A percentile compares a stretch with the other conserved stretches of the same genome.
Conservation (phyloP, 2,797 vertebrate species). For the Myotis findleyi region DNA sequence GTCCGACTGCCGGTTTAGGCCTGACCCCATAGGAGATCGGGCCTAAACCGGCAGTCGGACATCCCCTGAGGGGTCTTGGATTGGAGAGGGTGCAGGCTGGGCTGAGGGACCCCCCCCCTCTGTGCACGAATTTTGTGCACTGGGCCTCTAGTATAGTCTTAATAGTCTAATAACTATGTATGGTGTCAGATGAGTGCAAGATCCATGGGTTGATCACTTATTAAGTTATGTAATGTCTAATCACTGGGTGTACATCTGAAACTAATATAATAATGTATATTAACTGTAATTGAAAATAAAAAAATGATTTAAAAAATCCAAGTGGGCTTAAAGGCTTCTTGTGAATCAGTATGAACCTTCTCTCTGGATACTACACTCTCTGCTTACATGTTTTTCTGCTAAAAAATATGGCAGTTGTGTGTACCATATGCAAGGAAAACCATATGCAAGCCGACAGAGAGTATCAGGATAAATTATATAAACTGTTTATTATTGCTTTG, state of each 20-base stretch:
- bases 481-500: background rate
- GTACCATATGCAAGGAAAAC: background rate
- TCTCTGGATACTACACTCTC: background rate
- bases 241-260: background rate
- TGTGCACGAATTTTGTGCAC: too few species aligned
- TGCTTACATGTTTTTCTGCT: background rate
- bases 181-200: background rate
- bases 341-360: background rate
- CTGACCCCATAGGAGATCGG: too few species aligned
- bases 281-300: background rate
- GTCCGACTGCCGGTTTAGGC: too few species aligned
- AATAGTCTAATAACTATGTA: background rate
- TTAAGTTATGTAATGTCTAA: background rate
- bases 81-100: too few species aligned
- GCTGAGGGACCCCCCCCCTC: rapidly evolving
- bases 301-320: background rate
- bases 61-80: too few species aligned
- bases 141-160: too few species aligned
- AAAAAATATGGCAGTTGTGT: background rate
- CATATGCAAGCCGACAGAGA: background rate
- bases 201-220: background rate
- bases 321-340: background rate
- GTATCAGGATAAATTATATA: background rate
- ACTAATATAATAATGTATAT: background rate
- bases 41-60: too few species aligned